Evolutionary conservation across 2,797 vertebrate genomes (phyloP).

Genomic region (Pipistrellus kuhlii): DNA sequence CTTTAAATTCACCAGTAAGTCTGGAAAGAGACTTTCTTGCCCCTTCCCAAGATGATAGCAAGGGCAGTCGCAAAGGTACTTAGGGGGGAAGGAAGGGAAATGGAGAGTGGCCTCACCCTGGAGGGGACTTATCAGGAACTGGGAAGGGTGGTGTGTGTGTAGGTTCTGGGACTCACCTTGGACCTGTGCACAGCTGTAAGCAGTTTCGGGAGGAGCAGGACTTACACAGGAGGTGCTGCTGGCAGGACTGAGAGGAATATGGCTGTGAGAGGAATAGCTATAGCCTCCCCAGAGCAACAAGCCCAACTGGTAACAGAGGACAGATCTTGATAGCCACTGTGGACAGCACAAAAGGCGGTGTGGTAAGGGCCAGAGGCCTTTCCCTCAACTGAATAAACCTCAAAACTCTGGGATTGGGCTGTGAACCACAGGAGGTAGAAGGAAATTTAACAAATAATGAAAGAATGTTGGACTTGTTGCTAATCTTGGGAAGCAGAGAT

Average conservation of each 20-base stretch:
- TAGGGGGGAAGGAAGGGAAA: accelerated
- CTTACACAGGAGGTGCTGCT: neutral
- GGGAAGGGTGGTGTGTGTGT: neutral
- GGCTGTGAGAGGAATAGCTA: neutral
- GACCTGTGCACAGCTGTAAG: neutral
- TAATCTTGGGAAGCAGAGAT: neutral
- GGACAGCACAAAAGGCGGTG: neutral
- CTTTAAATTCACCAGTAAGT: neutral
- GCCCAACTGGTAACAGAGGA: neutral
- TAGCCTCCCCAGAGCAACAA: accelerated
- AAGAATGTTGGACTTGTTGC: neutral
- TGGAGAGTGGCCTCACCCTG: accelerated
- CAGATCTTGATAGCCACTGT: neutral
- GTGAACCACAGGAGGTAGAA: neutral
- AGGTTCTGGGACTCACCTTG: neutral
- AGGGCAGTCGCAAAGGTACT: neutral
- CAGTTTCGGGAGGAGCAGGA: neutral
- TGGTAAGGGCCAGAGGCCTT: neutral
- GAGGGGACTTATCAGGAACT: neutral
- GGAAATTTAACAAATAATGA: neutral
- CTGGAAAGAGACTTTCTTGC: neutral
- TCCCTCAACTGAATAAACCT: neutral
- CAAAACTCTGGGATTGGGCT: neutral
- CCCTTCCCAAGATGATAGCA: neutral
- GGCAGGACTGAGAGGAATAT: neutral